Evolutionary conservation across 1,140 invertebrate genomes (phyloP).

Genomic region (Acromyrmex echinatior): DNA sequence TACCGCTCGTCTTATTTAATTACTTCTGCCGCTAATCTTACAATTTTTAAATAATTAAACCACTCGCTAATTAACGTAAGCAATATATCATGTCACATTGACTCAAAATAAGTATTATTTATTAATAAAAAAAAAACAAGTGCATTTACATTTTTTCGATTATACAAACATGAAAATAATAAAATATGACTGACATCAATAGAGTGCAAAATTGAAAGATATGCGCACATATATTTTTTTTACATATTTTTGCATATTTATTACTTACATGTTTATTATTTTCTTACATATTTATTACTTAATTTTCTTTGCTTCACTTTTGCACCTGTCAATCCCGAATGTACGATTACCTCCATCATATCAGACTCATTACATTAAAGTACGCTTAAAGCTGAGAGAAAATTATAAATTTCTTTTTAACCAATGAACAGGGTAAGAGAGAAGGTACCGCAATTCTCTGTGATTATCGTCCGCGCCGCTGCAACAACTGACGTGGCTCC

Average conservation of each 20-base stretch:
- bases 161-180: background rate
- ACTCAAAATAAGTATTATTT: conserved; percentile 5
- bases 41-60: conserved; percentile 51
- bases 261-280: background rate
- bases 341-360: background rate
- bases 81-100: background rate
- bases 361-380: background rate
- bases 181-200: background rate
- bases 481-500: conserved; percentile 4
- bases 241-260: background rate
- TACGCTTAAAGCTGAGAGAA: background rate
- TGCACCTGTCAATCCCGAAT: background rate
- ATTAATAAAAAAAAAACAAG: background rate
- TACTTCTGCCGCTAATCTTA: conserved; percentile 22
- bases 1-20: conserved; percentile 29
- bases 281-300: conserved; percentile 20
- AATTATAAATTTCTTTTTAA: conserved; percentile 23
- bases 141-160: background rate
- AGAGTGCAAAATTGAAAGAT: background rate
- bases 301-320: conserved; percentile 9
- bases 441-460: conserved; percentile 6
- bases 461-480: conserved; percentile 20
- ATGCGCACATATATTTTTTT: background rate
- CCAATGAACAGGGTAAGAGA: background rate
- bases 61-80: background rate